Evolutionary conservation across 2,113 vertebrate species (phyloP), one percentile per base, ranked within the genome.

Genomic region (Sprattus sprattus): DNA sequence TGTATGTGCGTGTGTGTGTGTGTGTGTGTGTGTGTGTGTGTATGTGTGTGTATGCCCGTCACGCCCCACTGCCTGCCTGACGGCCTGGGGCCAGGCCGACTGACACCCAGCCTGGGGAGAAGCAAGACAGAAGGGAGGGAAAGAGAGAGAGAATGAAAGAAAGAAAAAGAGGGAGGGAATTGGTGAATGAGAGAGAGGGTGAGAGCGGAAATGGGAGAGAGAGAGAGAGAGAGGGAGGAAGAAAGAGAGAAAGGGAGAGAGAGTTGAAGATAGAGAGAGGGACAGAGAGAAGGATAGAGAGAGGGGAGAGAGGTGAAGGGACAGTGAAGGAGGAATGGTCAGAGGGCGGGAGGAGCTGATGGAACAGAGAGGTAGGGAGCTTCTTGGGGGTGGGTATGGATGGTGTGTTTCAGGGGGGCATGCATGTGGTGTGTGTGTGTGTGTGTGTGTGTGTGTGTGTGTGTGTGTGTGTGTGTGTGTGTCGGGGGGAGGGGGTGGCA

Each of bases 51-150:
- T 3, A 32, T 71, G 92, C 92, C 92, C 93, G 94, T 95, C 94
- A 95, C 94, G 92, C 92, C 91, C 94, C 94, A 92, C 90, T 93
- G 93, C 92, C 92, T 92, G 52, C 92, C 93, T 95, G 95, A 95
- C 93, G 91, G 93, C 93, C 93, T 81, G 87, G 89, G 91, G 89
- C 91, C 92, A 93, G 93, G 92, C 94, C 94, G 93, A 93, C 92
- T 91, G 93, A 93, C 92, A 93, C 90, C 88, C 84, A 90, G 90
- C 88, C 90, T 44, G 52, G 85, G 28, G 46, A 50, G 64, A 32
- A 22, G 45, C 54, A 82, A 45, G 60, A 39, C 86, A 87, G 89
- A 89, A 85, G 89, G 86, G 88, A 88, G 85, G 89, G 75, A 81
- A 88, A 46, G 32, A 75, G 22, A 75, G 45, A 75, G 18, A 67